Evolutionary conservation across 1,140 invertebrate species (phyloP).

Genomic region (Atta cephalotes): DNA sequence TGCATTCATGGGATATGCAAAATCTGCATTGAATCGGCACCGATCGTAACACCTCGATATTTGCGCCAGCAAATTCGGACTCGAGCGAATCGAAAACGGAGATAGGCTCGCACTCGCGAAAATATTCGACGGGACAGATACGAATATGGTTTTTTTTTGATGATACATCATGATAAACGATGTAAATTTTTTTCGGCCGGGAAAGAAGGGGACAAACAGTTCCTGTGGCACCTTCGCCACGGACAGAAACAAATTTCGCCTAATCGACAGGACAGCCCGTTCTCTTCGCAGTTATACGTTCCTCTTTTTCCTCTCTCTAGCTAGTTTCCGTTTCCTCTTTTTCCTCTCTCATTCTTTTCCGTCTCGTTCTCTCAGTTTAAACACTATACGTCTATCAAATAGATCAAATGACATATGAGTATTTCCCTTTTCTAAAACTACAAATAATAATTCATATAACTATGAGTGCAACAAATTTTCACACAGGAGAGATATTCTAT

Average conservation of each 20-base stretch:
- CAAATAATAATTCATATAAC: not conserved
- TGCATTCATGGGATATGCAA: not conserved
- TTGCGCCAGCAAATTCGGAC: constrained; percentile 11
- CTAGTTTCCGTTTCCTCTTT: constrained; percentile 42
- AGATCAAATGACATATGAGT: not conserved
- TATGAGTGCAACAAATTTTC: no score
- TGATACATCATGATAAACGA: constrained; percentile 71
- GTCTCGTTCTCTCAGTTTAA: constrained; percentile 9
- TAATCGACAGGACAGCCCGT: constrained; percentile 20
- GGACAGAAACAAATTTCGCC: constrained; percentile 68
- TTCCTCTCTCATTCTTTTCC: not conserved
- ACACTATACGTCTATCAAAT: not conserved
- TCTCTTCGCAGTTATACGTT: constrained; percentile 23
- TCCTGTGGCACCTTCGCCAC: constrained; percentile 30
- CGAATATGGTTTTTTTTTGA: constrained; percentile 36
- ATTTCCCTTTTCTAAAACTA: not conserved
- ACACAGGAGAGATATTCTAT: no score
- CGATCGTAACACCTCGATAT: constrained; percentile 29
- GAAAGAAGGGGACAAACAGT: not conserved
- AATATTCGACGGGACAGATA: constrained; percentile 47
- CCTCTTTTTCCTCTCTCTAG: constrained; percentile 41
- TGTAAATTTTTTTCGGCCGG: constrained; percentile 41
- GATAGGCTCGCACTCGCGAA: constrained; percentile 35
- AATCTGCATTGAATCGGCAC: constrained; percentile 22
- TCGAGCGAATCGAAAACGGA: constrained; percentile 46